Evolutionary conservation across 2,797 vertebrate genomes (phyloP).

Genomic region (Eurystomus glaucurus): DNA sequence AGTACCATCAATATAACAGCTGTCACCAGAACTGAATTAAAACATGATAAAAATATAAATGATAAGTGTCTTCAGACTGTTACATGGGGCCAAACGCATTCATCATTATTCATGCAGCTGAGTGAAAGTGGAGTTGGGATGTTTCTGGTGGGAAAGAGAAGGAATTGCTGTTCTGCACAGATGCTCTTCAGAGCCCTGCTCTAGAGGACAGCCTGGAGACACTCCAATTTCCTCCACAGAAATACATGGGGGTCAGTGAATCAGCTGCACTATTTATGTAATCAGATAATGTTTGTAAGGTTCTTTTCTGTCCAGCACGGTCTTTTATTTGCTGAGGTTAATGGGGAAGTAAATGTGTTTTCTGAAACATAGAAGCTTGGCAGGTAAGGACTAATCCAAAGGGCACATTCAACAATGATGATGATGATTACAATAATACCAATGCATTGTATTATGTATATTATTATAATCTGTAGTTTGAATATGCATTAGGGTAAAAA

Average conservation of each 20-base stretch:
- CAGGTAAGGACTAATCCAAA: not conserved
- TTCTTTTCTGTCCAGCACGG: not conserved
- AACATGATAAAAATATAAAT: not conserved
- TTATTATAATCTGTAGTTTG: not conserved
- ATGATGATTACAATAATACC: not conserved
- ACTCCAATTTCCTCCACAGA: not conserved
- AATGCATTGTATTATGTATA: too few species aligned
- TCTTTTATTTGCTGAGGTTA: not conserved
- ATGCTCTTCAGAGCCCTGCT: not conserved
- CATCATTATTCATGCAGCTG: fast-evolving
- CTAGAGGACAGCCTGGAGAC: not conserved
- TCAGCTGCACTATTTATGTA: not conserved
- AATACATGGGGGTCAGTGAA: not conserved
- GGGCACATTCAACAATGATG: not conserved
- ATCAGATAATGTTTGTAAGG: not conserved
- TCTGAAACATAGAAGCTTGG: not conserved
- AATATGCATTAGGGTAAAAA: not conserved
- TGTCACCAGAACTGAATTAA: conserved; percentile 18
- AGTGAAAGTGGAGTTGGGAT: not conserved
- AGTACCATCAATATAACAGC: not conserved
- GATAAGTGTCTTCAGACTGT: not conserved
- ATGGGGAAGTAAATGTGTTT: not conserved
- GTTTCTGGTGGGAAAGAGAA: not conserved
- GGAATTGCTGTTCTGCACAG: not conserved
- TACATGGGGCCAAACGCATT: not conserved